phyloP scores from a whole-genome alignment of 2,888 invertebrate genomes.

The Leucania comma region DNA sequence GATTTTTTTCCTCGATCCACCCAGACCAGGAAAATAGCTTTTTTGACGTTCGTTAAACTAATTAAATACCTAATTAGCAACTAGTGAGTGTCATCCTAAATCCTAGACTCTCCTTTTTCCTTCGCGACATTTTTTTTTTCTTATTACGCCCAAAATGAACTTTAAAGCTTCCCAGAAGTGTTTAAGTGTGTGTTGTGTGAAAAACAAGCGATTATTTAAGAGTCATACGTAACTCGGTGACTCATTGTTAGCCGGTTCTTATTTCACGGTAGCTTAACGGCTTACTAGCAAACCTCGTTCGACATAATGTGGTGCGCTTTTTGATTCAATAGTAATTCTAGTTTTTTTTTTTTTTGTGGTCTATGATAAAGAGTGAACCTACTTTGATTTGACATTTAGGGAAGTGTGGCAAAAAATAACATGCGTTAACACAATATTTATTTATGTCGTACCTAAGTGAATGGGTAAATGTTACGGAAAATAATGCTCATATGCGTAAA shows the following conservation, averaged over 20 bases:
- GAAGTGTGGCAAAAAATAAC: constrained; percentile 20
- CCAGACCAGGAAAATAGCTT: too few species aligned
- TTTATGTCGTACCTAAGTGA: constrained; percentile 5
- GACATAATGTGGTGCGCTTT: constrained; percentile 61
- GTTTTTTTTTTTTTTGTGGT: not conserved
- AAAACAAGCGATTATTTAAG: constrained; percentile 74
- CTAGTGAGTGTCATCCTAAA: too few species aligned
- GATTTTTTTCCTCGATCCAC: too few species aligned
- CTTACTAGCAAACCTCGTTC: constrained; percentile 61
- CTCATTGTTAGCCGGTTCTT: constrained; percentile 80
- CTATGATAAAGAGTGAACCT: not conserved
- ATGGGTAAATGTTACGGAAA: not conserved
- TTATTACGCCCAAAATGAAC: constrained; percentile 15
- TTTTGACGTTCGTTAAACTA: not conserved
- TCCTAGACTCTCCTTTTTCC: not conserved
- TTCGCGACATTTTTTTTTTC: not conserved
- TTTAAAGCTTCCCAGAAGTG: constrained; percentile 36
- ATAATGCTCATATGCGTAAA: not conserved
- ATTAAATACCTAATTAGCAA: not conserved
- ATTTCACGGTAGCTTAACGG: constrained; percentile 86
- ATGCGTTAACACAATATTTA: constrained; percentile 15
- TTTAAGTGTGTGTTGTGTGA: constrained; percentile 49
- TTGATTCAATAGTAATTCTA: constrained; percentile 15
- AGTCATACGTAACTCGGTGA: constrained; percentile 80
- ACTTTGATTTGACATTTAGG: not conserved